A percentile compares a stretch with the other conserved stretches of the same genome.
These are phyloP conservation scores for Chromoteleia sp. DNA, from an alignment of 2,888 invertebrate species.

Conservation along the genomic window DNA sequence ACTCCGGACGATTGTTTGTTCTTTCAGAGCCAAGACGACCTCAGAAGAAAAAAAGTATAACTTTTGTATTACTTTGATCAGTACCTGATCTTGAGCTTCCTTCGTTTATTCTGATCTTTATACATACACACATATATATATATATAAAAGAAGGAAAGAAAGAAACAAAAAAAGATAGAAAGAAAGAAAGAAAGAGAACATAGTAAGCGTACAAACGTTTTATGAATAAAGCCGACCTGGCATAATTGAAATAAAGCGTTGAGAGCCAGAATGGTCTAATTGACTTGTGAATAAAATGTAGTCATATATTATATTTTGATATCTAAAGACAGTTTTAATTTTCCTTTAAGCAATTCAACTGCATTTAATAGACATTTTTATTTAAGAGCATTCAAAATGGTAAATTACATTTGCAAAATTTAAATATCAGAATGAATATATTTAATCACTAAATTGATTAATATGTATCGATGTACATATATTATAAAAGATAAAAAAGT, in stretches of 20 bases:
- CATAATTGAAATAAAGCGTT: conserved; percentile 4
- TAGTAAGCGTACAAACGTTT: conserved; percentile 41
- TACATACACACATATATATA: conserved; percentile 35
- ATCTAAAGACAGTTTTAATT: too few species aligned
- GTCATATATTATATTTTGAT: background rate
- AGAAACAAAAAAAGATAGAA: background rate
- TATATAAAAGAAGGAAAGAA: conserved; percentile 8
- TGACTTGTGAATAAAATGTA: conserved; percentile 1
- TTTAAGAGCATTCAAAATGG: too few species aligned
- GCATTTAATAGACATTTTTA: too few species aligned
- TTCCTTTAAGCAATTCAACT: too few species aligned
- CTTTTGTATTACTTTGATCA: conserved; percentile 66
- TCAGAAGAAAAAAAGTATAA: conserved; percentile 40
- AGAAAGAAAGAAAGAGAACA: conserved; percentile 6
- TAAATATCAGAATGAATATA: too few species aligned
- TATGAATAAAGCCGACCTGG: conserved; percentile 8
- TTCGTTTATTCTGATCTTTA: conserved; percentile 52
- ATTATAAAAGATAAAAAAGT: background rate
- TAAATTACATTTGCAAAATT: too few species aligned
- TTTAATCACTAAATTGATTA: too few species aligned
- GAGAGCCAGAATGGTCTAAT: conserved; percentile 1
- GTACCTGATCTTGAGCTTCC: conserved; percentile 69
- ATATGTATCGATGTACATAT: too few species aligned
- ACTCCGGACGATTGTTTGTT: conserved; percentile 18
- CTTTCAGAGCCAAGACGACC: conserved; percentile 44